Base-by-base conservation (phyloP, 2,113 vertebrate genomes). In the mouse (Mus musculus) region DNA sequence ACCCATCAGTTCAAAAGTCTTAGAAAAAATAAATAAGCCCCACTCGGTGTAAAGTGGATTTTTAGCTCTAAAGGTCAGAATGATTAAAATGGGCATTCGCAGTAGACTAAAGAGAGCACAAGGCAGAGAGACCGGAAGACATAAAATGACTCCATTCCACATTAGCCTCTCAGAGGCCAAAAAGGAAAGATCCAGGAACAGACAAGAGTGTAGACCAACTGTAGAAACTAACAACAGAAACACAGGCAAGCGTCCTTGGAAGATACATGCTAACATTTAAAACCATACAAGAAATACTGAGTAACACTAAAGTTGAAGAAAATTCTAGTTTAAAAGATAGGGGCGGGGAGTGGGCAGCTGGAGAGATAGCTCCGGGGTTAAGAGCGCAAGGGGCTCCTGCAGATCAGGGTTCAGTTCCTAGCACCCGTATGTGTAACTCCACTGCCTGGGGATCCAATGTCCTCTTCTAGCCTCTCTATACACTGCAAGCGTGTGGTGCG, bases 11-110 rank as follows among this genome's bases (percentile, higher is more conserved):
- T 46, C 72, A 16, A 2, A 95, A 36, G 16, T 78, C 82, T 87
- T 56, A n/a, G 14, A 46, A 17, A 9, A 30, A 76, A 30, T 7
- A 39, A 11, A 13, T 54, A 39, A 92, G 65, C 33, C 17, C 9
- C 52, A 72, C 86, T 86, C 71, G 81, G 28, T 65, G 28, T 46
- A 33, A 77, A 80, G 46, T 22, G 10, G 6, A 36, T 71, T 80
- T 59, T 91, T 82, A 82, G 52, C 96, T 19, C 28, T 33, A 92
- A 49, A 94, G 61, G n/a, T 77, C 9, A 90, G 67, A 33, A 39
- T 5, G 63, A 84, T 63, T 85, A 65, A 89, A 82, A n/a, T 2
- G 1, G 4, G 46, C 28, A 11, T 12, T 42, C 61, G 63, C 36
- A 67, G 82, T 9, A 80, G 33, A 52, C 65, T 24, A 52, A 14